A percentile compares a stretch with the other conserved stretches of the same genome.
Evolutionary conservation across 2,797 vertebrate species (phyloP).

Genomic region (Dermochelys coriacea): DNA sequence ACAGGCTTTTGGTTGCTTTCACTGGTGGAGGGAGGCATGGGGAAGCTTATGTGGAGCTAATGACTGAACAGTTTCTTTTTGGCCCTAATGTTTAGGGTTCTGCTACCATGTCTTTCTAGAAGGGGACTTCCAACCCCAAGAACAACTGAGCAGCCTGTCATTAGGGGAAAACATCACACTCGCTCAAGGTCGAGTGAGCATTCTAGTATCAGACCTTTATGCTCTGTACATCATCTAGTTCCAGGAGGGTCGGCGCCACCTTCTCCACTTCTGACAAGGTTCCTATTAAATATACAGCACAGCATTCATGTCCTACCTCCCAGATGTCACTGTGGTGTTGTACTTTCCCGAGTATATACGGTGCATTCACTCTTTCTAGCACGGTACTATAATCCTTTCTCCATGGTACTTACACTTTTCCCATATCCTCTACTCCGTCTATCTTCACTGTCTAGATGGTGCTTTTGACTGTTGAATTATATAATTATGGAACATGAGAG

Average conservation of each 20-base stretch:
- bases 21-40: slow-evolving; percentile 65
- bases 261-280: slow-evolving; percentile 90
- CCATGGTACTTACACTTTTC: slow-evolving; percentile 64
- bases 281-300: slow-evolving; percentile 80
- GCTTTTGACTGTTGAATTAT: slow-evolving; percentile 46
- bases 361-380: slow-evolving; percentile 65
- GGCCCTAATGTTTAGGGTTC: slow-evolving; percentile 81
- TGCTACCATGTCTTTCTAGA: slow-evolving; percentile 80
- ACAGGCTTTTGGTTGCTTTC: slow-evolving; percentile 24
- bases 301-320: slow-evolving; percentile 73
- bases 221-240: slow-evolving; percentile 83
- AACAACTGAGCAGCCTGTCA: slow-evolving; percentile 76
- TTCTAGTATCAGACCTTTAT: slow-evolving; percentile 81
- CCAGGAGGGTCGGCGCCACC: slow-evolving; percentile 85
- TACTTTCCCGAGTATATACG: slow-evolving; percentile 67
- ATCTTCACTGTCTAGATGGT: slow-evolving; percentile 61
- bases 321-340: slow-evolving; percentile 77
- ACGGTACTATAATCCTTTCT: slow-evolving; percentile 50
- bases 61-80: slow-evolving; percentile 79
- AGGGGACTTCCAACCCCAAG: slow-evolving; percentile 79
- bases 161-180: slow-evolving; percentile 78
- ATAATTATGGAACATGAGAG: slow-evolving; percentile 30
- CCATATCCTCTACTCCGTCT: slow-evolving; percentile 53
- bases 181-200: slow-evolving; percentile 79
- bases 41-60: slow-evolving; percentile 65